Conservation (phyloP, 2,797 vertebrate species). For the Dendrocincla fuliginosa region DNA sequence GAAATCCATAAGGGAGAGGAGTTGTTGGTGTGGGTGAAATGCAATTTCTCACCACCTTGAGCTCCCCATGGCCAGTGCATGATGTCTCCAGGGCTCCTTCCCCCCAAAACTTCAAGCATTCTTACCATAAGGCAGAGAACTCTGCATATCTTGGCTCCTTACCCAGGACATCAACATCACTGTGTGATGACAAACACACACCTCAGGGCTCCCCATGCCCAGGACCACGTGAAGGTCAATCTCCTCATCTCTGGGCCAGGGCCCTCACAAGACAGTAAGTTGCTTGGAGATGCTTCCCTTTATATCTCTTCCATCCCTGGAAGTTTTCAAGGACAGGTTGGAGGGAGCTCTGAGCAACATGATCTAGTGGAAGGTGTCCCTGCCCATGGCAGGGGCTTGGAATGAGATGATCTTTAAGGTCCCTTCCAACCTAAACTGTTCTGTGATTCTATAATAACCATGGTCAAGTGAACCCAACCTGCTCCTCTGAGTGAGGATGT, state of each 20-base stretch:
- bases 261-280: accelerated
- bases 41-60: background rate
- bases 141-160: background rate
- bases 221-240: background rate
- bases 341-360: background rate
- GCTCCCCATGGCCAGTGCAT: accelerated
- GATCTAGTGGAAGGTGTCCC: background rate
- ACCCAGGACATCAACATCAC: background rate
- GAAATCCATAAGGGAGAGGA: background rate
- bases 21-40: background rate
- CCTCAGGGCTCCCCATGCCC: background rate
- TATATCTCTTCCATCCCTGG: background rate
- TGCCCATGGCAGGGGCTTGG: accelerated
- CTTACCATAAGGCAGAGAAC: background rate
- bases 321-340: background rate
- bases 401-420: background rate
- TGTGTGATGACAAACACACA: accelerated
- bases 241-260: background rate
- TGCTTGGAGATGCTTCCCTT: background rate
- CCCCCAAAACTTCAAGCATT: background rate
- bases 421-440: background rate
- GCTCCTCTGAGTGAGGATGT: background rate
- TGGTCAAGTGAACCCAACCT: background rate
- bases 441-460: background rate
- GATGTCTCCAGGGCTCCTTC: background rate